Conservation (phyloP, 2,888 invertebrate genomes). For the Cephonodes hylas region DNA sequence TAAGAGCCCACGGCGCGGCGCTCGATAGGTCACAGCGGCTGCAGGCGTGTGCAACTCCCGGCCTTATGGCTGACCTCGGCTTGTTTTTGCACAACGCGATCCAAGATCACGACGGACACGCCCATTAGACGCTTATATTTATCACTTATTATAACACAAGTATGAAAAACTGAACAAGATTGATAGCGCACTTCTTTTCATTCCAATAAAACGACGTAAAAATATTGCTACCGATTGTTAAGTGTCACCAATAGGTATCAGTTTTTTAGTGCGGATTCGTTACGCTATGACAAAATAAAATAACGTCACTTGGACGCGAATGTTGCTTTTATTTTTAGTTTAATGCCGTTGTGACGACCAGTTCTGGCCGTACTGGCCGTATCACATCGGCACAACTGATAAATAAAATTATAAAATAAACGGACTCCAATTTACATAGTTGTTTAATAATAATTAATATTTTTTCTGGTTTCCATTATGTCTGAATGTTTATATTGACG, state of each 20-base stretch:
- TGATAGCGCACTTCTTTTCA: background rate
- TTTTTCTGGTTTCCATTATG: background rate
- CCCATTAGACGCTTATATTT: constrained; percentile 21
- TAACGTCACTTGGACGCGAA: background rate
- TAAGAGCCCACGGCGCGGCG: background rate
- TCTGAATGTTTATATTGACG: background rate
- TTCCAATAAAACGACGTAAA: background rate
- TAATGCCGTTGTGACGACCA: background rate
- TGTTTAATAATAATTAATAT: background rate
- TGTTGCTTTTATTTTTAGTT: background rate
- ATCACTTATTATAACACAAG: background rate
- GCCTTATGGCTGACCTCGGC: constrained; percentile 48
- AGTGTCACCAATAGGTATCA: background rate
- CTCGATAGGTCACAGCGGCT: background rate
- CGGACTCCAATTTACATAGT: background rate
- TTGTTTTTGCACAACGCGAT: constrained; percentile 50
- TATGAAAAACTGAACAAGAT: background rate
- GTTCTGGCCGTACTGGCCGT: background rate
- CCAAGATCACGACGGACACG: constrained; percentile 41
- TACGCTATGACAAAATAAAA: background rate
- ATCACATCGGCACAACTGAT: background rate
- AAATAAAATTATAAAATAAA: background rate
- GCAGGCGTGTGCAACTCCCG: constrained; percentile 34
- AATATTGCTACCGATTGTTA: background rate
- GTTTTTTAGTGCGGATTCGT: background rate